Base-by-base conservation (phyloP, 1,140 invertebrate genomes). In the Eurosta solidaginis region DNA sequence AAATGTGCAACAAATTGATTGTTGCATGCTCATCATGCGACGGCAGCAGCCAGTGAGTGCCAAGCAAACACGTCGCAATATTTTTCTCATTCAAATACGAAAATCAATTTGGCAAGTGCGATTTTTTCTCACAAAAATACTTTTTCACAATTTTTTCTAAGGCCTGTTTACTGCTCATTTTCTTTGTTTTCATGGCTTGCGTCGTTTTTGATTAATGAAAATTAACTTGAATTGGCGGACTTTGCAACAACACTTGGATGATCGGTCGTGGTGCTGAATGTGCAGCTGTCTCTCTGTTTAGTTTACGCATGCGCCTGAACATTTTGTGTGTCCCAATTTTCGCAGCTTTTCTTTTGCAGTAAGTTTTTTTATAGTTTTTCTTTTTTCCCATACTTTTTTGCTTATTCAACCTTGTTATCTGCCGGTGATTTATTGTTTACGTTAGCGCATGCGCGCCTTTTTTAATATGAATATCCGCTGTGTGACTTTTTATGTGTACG, bases 1-100 rank as follows among this genome's bases (percentile, higher is more conserved):
- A 68, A 68, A 68, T 68, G 22, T 68, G 59, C 7, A 36, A 40
- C 33, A 68, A 68, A 68, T 68, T 40, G 59, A 68, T 68, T 68
- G 59, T 68, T 68, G 59, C 59, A 68, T 68, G 7, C 33, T 7
- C 27, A 33, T n/a, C n/a, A 9, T 14, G 59, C 20, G 59, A 1
- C 59, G 29, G 25, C 52, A 27, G 59, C 59, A n/a, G n/a, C n/a
- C n/a, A n/a, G 59, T 10, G 4, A 7, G 33, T 36, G 17, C 2
- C 59, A 40, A 40, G 59, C 59, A 68, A n/a, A 68, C 59, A 68
- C 17, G 33, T 42, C 6, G n/a, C 59, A 5, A n/a, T 10, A 40
- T 20, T n/a, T 54, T 36, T 29, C 22, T 6, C 59, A 40, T 1
- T 10, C 33, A 9, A 68, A 12, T 68, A 33, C 33, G 59, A 36